A percentile compares a stretch with the other conserved stretches of the same genome.
Evolutionary conservation across 2,888 invertebrate species (phyloP).

Genomic region (Apamea epomidion): DNA sequence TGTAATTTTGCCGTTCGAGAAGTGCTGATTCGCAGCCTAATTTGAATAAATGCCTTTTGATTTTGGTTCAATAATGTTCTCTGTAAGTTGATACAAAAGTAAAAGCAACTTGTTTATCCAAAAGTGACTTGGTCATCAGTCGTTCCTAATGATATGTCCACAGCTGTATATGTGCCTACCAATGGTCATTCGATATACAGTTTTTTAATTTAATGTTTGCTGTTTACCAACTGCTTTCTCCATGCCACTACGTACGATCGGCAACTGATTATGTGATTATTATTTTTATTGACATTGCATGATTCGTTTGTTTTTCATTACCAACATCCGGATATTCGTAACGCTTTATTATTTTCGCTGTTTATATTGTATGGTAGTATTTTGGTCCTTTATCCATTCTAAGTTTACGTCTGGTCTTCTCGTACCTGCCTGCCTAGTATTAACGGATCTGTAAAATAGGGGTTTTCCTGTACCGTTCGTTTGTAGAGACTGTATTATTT

Average conservation of each 20-base stretch:
- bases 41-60: no score
- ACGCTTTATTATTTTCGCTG: not conserved
- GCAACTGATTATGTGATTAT: conserved; percentile 1
- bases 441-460: not conserved
- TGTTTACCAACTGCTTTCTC: not conserved
- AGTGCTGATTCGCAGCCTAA: no score
- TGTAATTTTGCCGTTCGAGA: no score
- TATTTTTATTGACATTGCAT: conserved; percentile 1
- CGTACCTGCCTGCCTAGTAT: not conserved
- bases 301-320: conserved; percentile 12
- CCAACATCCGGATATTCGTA: not conserved
- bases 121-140: not conserved
- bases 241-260: not conserved
- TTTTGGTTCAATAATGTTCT: not conserved
- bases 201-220: not conserved
- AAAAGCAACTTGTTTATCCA: not conserved
- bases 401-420: not conserved
- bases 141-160: not conserved
- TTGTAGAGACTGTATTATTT: not conserved
- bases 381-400: not conserved
- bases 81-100: not conserved
- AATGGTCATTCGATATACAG: not conserved
- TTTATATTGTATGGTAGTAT: not conserved
- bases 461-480: not conserved
- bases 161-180: not conserved